Evolutionary conservation across 2,888 invertebrate genomes (phyloP).

Genomic region (Mactromeris polynyma): DNA sequence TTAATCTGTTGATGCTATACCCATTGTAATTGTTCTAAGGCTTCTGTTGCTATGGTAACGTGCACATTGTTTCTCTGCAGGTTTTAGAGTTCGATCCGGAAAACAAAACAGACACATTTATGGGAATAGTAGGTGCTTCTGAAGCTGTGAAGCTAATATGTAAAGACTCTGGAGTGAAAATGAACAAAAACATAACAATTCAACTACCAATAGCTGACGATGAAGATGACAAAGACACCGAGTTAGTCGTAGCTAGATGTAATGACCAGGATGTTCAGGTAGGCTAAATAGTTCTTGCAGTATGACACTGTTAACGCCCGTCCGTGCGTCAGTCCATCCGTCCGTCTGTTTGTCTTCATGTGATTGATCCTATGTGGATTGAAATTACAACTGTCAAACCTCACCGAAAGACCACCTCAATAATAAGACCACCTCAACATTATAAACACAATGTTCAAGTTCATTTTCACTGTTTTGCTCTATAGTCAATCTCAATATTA

Average conservation of each 20-base stretch:
- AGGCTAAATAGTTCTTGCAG: too few species aligned
- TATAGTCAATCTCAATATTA: too few species aligned
- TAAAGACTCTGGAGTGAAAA: constrained; percentile 41
- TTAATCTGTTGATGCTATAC: too few species aligned
- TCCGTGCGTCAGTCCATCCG: too few species aligned
- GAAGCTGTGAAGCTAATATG: constrained; percentile 63
- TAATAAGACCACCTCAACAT: too few species aligned
- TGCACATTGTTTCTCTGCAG: constrained; percentile 21
- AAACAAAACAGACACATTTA: constrained; percentile 31
- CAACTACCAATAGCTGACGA: constrained; percentile 65
- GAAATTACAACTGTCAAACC: too few species aligned
- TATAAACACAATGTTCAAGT: too few species aligned
- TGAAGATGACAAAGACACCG: constrained; percentile 68
- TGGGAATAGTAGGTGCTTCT: constrained; percentile 66
- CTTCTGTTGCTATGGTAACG: not conserved
- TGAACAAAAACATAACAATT: constrained; percentile 61
- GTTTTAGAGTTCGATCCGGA: constrained; percentile 38
- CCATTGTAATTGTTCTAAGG: not conserved
- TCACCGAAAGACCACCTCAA: too few species aligned
- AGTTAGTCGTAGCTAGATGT: constrained; percentile 71
- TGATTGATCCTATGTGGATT: too few species aligned
- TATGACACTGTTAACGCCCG: too few species aligned
- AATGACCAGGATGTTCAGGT: constrained; percentile 63
- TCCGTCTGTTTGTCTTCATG: too few species aligned
- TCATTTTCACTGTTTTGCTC: too few species aligned